Evolutionary conservation across 2,888 invertebrate genomes (phyloP).

Genomic region (Phengaris arion): DNA sequence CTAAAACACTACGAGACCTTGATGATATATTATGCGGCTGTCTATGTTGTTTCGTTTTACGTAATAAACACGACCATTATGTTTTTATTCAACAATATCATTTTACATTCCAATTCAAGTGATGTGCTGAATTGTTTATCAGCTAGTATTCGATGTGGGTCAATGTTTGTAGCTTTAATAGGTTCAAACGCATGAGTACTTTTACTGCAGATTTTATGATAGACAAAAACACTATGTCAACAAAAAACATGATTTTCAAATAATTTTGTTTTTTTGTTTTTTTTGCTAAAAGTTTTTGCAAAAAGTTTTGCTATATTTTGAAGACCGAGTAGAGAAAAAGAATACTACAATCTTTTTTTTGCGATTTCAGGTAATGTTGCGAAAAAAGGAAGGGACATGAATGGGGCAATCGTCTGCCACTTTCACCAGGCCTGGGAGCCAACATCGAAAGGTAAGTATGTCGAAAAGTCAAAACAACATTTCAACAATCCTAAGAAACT

Average conservation of each 20-base stretch:
- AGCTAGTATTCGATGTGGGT: conserved; percentile 60
- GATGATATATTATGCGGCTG: neutral
- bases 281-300: too few relatives aligned
- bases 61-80: conserved; percentile 38
- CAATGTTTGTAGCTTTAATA: conserved; percentile 54
- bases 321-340: neutral
- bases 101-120: conserved; percentile 65
- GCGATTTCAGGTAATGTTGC: conserved; percentile 54
- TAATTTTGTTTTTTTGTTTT: too few relatives aligned
- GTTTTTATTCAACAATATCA: conserved; percentile 57
- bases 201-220: neutral
- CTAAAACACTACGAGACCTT: conserved; percentile 11
- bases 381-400: conserved; percentile 61
- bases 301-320: neutral
- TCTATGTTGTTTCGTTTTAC: conserved; percentile 27
- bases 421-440: conserved; percentile 74
- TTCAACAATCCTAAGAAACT: too few relatives aligned
- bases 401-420: conserved; percentile 56
- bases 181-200: conserved; percentile 2
- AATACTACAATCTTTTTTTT: conserved; percentile 32
- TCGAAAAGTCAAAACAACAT: neutral
- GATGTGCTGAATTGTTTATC: conserved; percentile 60
- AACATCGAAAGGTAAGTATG: conserved; percentile 53
- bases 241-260: neutral
- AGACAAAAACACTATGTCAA: neutral